Percentiles rank a stretch among this genome's conserved stretches.
phyloP scores from a whole-genome alignment of 2,113 vertebrate genomes.

The Nyctereutes procyonoides region DNA sequence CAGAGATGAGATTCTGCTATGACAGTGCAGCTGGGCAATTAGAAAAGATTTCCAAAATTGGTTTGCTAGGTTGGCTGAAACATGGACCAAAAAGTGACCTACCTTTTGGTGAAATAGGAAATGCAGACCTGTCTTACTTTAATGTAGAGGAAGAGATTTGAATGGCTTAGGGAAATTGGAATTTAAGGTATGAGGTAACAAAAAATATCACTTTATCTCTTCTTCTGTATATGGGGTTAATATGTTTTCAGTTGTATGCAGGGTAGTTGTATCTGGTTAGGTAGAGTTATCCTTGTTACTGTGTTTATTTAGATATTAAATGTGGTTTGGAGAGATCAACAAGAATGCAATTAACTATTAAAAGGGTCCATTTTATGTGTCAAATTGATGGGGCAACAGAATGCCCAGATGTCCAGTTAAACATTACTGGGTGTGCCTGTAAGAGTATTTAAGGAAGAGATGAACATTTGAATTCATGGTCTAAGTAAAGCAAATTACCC shows the following conservation, averaged over 20 bases:
- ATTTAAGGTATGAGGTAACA: neutral
- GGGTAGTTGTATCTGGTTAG: neutral
- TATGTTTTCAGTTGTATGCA: neutral
- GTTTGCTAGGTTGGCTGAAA: neutral
- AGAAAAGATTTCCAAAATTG: neutral
- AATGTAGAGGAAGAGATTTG: neutral
- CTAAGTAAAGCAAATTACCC: neutral
- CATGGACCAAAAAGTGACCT: neutral
- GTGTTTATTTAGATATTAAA: neutral
- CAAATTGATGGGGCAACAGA: neutral
- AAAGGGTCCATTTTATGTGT: neutral
- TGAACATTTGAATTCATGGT: neutral
- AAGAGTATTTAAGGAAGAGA: neutral
- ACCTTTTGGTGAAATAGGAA: neutral
- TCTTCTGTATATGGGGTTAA: neutral
- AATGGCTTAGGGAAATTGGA: neutral
- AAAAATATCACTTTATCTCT: neutral
- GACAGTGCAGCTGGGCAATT: neutral
- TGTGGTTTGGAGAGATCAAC: neutral
- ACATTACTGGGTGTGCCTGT: neutral
- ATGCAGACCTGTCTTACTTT: neutral
- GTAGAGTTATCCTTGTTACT: neutral
- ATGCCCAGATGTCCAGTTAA: no score
- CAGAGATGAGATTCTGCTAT: neutral
- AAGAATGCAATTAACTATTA: neutral